Percentiles rank a stretch among this genome's conserved stretches.
Evolutionary conservation across 1,140 invertebrate species (phyloP).

Genomic region (Aporrectodea caliginosa): DNA sequence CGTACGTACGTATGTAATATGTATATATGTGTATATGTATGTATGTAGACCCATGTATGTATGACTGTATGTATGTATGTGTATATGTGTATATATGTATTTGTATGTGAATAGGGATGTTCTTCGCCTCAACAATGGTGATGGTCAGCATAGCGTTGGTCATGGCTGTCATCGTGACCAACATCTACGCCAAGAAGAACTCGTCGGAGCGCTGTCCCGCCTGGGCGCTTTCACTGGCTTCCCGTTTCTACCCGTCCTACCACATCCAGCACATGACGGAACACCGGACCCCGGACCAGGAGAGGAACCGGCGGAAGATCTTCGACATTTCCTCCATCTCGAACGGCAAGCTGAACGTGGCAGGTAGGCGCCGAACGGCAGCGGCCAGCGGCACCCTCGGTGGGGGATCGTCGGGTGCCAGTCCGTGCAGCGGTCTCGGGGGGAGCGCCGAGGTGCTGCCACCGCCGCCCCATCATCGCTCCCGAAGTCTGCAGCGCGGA

Average conservation of each 20-base stretch:
- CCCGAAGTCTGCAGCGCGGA: neutral
- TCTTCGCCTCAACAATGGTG: constrained; percentile 35
- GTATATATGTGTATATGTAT: too few relatives aligned
- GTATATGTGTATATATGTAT: too few relatives aligned
- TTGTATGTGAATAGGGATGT: too few relatives aligned
- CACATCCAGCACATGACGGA: neutral
- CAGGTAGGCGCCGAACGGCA: neutral
- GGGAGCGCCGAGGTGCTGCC: too few relatives aligned
- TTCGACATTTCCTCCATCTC: constrained; percentile 15
- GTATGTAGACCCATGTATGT: too few relatives aligned
- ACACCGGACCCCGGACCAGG: neutral
- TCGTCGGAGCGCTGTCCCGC: constrained; percentile 8
- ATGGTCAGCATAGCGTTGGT: constrained; percentile 37
- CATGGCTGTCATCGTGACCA: constrained; percentile 38
- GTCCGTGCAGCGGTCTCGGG: neutral
- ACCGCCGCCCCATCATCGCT: too few relatives aligned
- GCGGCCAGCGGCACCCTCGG: neutral
- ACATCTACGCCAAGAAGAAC: constrained; percentile 33
- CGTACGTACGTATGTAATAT: too few relatives aligned
- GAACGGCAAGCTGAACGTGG: constrained; percentile 14
- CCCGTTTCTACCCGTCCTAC: constrained; percentile 21
- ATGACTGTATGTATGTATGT: too few relatives aligned
- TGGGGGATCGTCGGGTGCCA: too few relatives aligned
- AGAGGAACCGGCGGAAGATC: constrained; percentile 11
- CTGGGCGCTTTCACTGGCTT: constrained; percentile 25